These are phyloP conservation scores for Periophthalmus modestus DNA, from an alignment of 2,113 vertebrate species.

Conservation along the genomic window DNA sequence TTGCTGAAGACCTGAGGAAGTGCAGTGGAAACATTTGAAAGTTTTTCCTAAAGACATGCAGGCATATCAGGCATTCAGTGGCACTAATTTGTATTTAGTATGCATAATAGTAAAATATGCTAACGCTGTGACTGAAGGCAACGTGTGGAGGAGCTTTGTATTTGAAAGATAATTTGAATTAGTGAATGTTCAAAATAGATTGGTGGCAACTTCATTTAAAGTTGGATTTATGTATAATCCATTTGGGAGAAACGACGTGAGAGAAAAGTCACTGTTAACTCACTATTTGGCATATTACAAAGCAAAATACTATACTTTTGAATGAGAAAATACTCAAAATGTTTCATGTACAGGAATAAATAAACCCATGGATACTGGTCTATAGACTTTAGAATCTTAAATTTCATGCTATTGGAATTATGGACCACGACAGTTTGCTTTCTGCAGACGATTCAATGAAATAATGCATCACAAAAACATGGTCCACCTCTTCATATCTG, in stretches of 20 bases:
- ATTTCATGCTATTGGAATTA: too few relatives aligned
- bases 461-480: not conserved
- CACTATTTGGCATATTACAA: too few relatives aligned
- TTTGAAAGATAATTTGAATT: slow-evolving; percentile 49
- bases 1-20: slow-evolving; percentile 22
- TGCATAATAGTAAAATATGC: slow-evolving; percentile 41
- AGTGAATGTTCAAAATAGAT: slow-evolving; percentile 45
- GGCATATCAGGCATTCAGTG: slow-evolving; percentile 38
- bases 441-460: not conserved
- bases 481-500: not conserved
- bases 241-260: not conserved
- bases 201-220: slow-evolving; percentile 35
- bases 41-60: slow-evolving; percentile 40
- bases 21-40: slow-evolving; percentile 33
- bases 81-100: slow-evolving; percentile 39
- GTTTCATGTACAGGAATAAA: too few relatives aligned
- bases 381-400: too few relatives aligned
- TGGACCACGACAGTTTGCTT: too few relatives aligned
- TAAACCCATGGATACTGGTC: too few relatives aligned
- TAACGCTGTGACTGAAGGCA: slow-evolving; percentile 39
- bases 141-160: slow-evolving; percentile 25
- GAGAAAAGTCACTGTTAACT: not conserved
- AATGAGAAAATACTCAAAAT: too few relatives aligned
- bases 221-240: slow-evolving; percentile 9
- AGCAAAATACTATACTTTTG: too few relatives aligned